Base-by-base conservation (phyloP, 2,888 invertebrate genomes). In the Calliscelio sp. region DNA sequence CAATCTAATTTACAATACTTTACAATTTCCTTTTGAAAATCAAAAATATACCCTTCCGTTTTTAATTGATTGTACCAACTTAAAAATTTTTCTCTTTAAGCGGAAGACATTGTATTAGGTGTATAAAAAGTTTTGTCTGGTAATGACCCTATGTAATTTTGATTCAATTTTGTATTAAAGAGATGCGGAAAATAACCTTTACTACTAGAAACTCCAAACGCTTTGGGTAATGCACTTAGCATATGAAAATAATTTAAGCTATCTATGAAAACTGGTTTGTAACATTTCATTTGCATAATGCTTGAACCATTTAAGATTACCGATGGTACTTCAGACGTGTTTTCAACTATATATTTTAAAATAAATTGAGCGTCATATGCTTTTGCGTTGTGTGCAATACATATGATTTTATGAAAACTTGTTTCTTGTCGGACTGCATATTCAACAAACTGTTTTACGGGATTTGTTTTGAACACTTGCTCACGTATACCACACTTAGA, bases 181-280 rank as follows among this genome's bases (percentile, higher is more conserved):
- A 86, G 51, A 77, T 88, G 86, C 0, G 86, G 87, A 63, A 88
- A 88, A 20, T 78, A 78, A 3, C 84, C 86, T 59, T 88, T 87
- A 16, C 11, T n/a, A 3, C 49, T 77, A 1, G 65, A 7, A 6
- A 90, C 65, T 28, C 85, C 88, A 71, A 91, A 89, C 5, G 88
- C 86, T 84, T 89, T 89, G 7, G 89, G 88, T n/a, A 90, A 46
- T 20, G 55, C 70, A 1, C 85, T 38, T 6, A 89, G 74, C 88
- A 89, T 89, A n/a, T 87, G 89, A 38, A 90, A 87, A 77, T 89
- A 90, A 41, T 61, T 61, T 41, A 61, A 11, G 18, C 41, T 41
- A 28, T 61, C 61, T n/a, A 57, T 57, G 32, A 89, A 89, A 53
- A 78, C 70, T 3, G 49, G 11, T 18, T 8, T 16, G 6, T 20